These are phyloP conservation scores for Ligdia adustata DNA, from an alignment of 2,888 invertebrate genomes.

Conservation along the genomic window DNA sequence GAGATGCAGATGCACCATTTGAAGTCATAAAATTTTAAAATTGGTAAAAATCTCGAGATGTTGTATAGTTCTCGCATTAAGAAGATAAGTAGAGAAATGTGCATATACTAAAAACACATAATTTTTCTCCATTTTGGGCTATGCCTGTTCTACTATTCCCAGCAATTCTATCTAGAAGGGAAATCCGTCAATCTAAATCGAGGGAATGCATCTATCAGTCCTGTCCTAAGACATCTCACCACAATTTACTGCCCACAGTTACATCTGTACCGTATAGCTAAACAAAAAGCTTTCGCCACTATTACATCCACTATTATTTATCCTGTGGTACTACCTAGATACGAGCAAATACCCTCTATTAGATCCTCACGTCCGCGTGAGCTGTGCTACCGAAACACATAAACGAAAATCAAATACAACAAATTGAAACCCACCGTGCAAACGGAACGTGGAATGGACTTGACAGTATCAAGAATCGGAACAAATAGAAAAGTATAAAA, in stretches of 20 bases:
- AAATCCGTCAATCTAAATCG: too few relatives aligned
- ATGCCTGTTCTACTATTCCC: too few relatives aligned
- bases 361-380: slow-evolving; percentile 24
- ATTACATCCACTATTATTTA: not conserved
- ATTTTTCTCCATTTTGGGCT: too few relatives aligned
- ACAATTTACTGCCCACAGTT: slow-evolving; percentile 17
- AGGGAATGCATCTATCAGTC: slow-evolving; percentile 3
- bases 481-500: too few relatives aligned
- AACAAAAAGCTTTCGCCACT: slow-evolving; percentile 23
- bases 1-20: too few relatives aligned
- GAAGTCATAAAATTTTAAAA: too few relatives aligned
- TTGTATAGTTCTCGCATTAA: too few relatives aligned
- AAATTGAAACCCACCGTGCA: slow-evolving; percentile 63
- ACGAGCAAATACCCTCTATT: slow-evolving; percentile 24
- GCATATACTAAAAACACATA: too few relatives aligned
- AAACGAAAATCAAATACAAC: slow-evolving; percentile 68
- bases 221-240: not conserved
- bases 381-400: slow-evolving; percentile 39
- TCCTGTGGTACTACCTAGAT: slow-evolving; percentile 1
- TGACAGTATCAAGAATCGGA: slow-evolving; percentile 6
- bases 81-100: too few relatives aligned
- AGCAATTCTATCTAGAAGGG: too few relatives aligned
- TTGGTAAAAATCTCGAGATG: too few relatives aligned
- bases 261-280: slow-evolving; percentile 18
- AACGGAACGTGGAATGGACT: slow-evolving; percentile 23